These are phyloP conservation scores for Prochilodus magdalenae DNA, from an alignment of 2,113 vertebrate genomes.

Conservation along the genomic window DNA sequence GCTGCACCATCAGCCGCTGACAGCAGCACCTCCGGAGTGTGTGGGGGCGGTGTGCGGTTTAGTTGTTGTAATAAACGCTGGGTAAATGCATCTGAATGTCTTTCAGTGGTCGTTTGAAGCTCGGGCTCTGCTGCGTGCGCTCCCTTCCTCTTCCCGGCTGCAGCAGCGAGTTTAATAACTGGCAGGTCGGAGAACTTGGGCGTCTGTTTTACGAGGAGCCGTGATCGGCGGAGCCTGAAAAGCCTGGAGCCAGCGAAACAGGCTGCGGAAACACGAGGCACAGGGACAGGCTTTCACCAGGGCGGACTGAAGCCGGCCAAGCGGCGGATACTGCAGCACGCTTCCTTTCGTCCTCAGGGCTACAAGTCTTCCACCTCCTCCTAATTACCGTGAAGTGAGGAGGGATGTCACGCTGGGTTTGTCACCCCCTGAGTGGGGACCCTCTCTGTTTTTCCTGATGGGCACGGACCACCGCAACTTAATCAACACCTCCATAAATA, in stretches of 20 bases:
- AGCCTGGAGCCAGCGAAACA: slow-evolving; percentile 45
- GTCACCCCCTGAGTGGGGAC: neutral
- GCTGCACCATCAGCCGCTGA: neutral
- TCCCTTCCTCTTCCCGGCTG: neutral
- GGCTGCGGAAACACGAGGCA: slow-evolving; percentile 28
- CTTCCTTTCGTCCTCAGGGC: neutral
- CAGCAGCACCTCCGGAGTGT: neutral
- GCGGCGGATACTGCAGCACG: neutral
- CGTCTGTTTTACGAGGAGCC: slow-evolving; percentile 50
- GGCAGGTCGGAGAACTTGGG: slow-evolving; percentile 40
- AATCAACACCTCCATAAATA: slow-evolving; percentile 17
- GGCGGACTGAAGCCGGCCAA: neutral
- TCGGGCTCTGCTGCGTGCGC: neutral
- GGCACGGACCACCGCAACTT: neutral
- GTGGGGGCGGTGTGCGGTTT: neutral
- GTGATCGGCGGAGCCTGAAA: slow-evolving; percentile 49
- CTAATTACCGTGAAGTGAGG: neutral
- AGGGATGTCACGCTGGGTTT: neutral
- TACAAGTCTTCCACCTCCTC: neutral
- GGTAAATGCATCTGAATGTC: neutral
- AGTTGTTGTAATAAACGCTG: neutral
- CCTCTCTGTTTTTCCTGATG: neutral
- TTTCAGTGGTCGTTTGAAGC: too few relatives aligned
- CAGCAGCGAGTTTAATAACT: slow-evolving; percentile 49
- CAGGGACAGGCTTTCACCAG: slow-evolving; percentile 24